Evolutionary conservation across 2,797 vertebrate genomes (phyloP).

Genomic region (Mormyrops attenuatus): DNA sequence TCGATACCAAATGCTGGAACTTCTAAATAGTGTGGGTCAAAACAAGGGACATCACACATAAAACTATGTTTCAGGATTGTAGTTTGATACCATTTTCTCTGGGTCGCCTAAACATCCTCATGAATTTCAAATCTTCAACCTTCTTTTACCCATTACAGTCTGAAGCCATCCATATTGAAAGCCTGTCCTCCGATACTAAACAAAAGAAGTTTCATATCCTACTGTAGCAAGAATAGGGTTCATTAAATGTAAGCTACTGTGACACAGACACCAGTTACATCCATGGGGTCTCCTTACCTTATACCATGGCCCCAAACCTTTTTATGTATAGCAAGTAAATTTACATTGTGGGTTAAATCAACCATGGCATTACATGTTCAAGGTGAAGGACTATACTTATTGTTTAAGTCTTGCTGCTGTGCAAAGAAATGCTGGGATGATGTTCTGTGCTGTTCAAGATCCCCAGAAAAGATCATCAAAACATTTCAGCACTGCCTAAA

Average conservation of each 20-base stretch:
- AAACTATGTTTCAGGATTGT: background rate
- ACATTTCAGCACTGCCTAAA: background rate
- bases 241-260: background rate
- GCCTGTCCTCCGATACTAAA: background rate
- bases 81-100: background rate
- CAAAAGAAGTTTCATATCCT: background rate
- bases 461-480: background rate
- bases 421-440: background rate
- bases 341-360: background rate
- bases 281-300: background rate
- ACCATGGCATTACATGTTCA: background rate
- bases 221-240: background rate
- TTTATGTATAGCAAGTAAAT: background rate
- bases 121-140: background rate
- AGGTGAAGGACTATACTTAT: background rate
- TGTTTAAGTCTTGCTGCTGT: background rate
- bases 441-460: background rate
- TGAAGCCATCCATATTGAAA: background rate
- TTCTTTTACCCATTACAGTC: background rate
- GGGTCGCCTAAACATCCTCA: background rate
- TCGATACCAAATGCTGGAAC: background rate
- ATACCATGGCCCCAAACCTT: background rate
- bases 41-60: background rate
- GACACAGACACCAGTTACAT: background rate
- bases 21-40: background rate